Base-by-base conservation (phyloP, 2,888 invertebrate species). In the Caenorhabditis sp. region DNA sequence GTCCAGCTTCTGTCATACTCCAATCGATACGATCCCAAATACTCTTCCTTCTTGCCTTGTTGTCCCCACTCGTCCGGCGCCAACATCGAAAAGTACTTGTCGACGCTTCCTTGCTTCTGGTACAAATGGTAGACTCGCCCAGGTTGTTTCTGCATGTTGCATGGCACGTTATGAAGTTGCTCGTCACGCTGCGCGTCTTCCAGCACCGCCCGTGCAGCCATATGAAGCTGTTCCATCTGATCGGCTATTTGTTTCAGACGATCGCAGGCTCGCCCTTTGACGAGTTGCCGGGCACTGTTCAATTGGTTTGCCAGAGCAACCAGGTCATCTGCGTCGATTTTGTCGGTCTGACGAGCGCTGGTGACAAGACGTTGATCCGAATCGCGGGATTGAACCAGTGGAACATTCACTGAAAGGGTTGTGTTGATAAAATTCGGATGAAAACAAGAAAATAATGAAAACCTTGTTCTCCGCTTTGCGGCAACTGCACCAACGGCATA, bases 51-150 rank as follows among this genome's bases (percentile, higher is more conserved):
- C 78, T 94, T 93, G 20, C 92, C 81, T 92, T 53, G 91, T 20
- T 80, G 86, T 56, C 94, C 94, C 95, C 95, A 96, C 92, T 95
- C 95, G 94, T 94, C 92, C 35, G 95, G 95, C 61, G 95, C 95
- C 26, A 95, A 92, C 93, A 95, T 94, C 56, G 95, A 95, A 88
- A 95, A 95, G 92, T 95, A 95, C 51, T 85, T 87, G 9, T 67
- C 77, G 15, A 40, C 44, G n/a, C 15, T 44, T 5, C 64, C 61
- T n/a, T 79, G 60, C 53, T 78, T 93, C 89, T 94, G 92, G 92
- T 95, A 95, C 50, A 95, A 92, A 92, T 95, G 94, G 92, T 95
- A 95, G 24, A 94, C 92, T 40, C 94, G 93, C 0, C 95, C 95
- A 26, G 95, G 94, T 56, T 94, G 94, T 92, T 95, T 95, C 20